Evolutionary conservation across 2,888 invertebrate species (phyloP).

Genomic region (Nemapogon koenigi): DNA sequence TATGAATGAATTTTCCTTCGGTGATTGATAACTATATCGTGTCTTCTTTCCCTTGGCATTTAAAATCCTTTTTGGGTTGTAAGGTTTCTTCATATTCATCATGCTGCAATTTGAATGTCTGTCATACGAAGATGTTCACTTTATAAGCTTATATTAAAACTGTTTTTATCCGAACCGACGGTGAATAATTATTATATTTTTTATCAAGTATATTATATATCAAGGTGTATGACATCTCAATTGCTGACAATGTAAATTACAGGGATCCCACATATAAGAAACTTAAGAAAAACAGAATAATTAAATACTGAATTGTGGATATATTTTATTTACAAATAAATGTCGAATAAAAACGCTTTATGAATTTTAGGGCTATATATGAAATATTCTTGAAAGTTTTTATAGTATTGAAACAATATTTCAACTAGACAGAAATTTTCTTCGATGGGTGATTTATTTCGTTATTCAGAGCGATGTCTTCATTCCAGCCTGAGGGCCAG

Average conservation of each 20-base stretch:
- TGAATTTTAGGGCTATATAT: too few species aligned
- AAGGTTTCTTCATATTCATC: constrained; percentile 16
- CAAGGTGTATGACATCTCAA: too few species aligned
- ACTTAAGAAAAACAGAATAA: background rate
- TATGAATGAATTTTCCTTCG: background rate
- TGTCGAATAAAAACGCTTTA: constrained; percentile 17
- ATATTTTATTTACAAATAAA: background rate
- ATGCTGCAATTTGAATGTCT: constrained; percentile 20
- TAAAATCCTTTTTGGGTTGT: constrained; percentile 14
- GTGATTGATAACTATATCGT: constrained; percentile 4
- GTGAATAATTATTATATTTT: too few species aligned
- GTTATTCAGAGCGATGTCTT: constrained; percentile 50
- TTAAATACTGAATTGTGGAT: background rate
- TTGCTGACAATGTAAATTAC: too few species aligned
- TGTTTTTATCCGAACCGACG: too few species aligned
- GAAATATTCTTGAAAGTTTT: background rate
- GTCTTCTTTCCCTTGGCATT: constrained; percentile 22
- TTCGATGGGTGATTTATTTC: constrained; percentile 42
- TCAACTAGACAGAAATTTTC: constrained; percentile 37
- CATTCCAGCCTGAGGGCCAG: constrained; percentile 47
- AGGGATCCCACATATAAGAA: too few species aligned
- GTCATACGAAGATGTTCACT: constrained; percentile 7
- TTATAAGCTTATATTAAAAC: too few species aligned
- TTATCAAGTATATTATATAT: too few species aligned
- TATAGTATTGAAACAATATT: constrained; percentile 27